Evolutionary conservation across 1,140 invertebrate genomes (phyloP).

Genomic region (Pentalonia nigronervosa): DNA sequence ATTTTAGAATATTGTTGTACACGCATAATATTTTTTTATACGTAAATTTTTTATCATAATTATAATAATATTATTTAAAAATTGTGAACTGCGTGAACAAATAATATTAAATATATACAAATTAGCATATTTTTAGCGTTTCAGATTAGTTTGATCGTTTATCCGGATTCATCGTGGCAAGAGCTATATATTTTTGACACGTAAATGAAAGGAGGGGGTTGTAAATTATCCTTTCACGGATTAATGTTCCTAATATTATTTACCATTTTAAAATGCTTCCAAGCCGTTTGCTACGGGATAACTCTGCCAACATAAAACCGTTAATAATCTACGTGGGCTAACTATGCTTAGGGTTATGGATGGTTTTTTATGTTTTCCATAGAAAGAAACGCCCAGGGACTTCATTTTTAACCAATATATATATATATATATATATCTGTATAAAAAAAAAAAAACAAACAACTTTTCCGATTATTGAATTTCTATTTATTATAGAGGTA

Average conservation of each 20-base stretch:
- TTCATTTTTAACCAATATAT: slow-evolving; percentile 16
- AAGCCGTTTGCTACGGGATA: slow-evolving; percentile 15
- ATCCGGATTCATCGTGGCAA: background rate
- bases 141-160: slow-evolving; percentile 29
- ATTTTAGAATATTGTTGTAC: background rate
- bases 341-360: slow-evolving; percentile 30
- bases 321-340: slow-evolving; percentile 40
- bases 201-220: slow-evolving; percentile 18
- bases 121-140: background rate
- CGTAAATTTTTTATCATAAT: background rate
- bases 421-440: background rate
- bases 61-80: background rate
- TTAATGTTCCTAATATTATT: slow-evolving; percentile 38
- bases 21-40: background rate
- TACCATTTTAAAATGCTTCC: slow-evolving; percentile 45
- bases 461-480: background rate
- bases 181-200: slow-evolving; percentile 31
- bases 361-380: slow-evolving; percentile 39
- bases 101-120: background rate
- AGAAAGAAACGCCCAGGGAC: slow-evolving; percentile 13
- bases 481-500: background rate
- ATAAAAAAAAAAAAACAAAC: background rate
- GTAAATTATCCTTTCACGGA: slow-evolving; percentile 41
- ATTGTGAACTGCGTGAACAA: background rate
- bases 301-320: slow-evolving; percentile 35